phyloP scores from a whole-genome alignment of 1,140 invertebrate genomes.

The Nebria ingens region DNA sequence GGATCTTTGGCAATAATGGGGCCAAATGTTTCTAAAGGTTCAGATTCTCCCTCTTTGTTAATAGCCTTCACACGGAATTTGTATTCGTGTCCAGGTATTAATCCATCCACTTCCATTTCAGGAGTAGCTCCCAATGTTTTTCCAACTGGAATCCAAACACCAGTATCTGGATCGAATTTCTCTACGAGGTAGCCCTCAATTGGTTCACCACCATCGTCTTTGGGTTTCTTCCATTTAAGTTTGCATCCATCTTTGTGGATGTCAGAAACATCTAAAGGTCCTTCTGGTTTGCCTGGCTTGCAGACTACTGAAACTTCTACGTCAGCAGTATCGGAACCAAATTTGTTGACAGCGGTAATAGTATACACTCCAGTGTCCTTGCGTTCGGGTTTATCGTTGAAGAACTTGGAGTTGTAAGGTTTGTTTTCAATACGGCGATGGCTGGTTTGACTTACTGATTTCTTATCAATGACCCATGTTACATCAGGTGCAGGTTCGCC shows the following conservation, averaged over 20 bases:
- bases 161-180: constrained; percentile 86
- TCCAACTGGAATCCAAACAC: constrained; percentile 81
- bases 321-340: constrained; percentile 80
- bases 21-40: constrained; percentile 86
- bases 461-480: constrained; percentile 57
- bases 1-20: constrained; percentile 95
- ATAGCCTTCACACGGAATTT: constrained; percentile 96
- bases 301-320: constrained; percentile 84
- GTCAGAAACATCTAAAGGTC: constrained; percentile 90
- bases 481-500: constrained; percentile 78
- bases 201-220: constrained; percentile 94
- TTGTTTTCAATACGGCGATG: constrained; percentile 64
- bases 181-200: constrained; percentile 92
- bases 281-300: constrained; percentile 87
- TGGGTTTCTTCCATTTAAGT: constrained; percentile 94
- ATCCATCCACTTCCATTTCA: constrained; percentile 78
- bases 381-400: constrained; percentile 67
- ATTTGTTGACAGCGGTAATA: constrained; percentile 75
- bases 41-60: constrained; percentile 94
- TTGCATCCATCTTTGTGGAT: constrained; percentile 91
- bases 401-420: constrained; percentile 78
- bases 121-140: constrained; percentile 63
- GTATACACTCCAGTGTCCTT: constrained; percentile 81
- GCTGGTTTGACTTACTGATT: constrained; percentile 43
- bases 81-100: constrained; percentile 91